Conservation (phyloP, 2,113 vertebrate genomes). For the Takifugu flavidus region DNA sequence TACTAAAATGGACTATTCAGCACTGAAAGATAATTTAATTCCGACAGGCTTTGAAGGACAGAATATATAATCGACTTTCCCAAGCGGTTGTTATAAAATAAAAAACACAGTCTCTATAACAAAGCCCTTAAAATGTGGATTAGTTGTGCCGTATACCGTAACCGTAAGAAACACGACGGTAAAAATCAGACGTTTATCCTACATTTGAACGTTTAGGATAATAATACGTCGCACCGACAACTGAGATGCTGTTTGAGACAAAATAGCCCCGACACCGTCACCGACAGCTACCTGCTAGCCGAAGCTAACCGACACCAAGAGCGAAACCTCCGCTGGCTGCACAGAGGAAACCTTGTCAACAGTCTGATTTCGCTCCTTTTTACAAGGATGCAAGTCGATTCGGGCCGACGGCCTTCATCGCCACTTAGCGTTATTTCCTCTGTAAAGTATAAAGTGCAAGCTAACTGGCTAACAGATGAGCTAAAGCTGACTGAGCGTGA, state of each 20-base stretch:
- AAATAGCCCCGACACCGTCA: conserved; percentile 22
- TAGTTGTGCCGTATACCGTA: neutral
- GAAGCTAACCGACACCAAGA: conserved; percentile 35
- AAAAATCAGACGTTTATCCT: too few species aligned
- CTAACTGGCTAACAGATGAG: conserved; percentile 44
- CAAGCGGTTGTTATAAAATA: too few species aligned
- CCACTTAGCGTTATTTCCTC: neutral
- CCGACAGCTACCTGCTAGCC: conserved; percentile 30
- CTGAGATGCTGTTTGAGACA: neutral
- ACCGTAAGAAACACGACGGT: too few species aligned
- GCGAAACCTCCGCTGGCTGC: conserved; percentile 18
- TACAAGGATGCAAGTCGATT: neutral
- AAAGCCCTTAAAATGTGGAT: neutral
- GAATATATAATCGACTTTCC: neutral
- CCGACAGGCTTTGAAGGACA: neutral
- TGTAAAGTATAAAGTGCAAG: conserved; percentile 10
- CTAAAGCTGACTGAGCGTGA: conserved; percentile 41
- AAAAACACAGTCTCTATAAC: too few species aligned
- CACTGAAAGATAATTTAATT: neutral
- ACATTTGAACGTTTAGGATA: too few species aligned
- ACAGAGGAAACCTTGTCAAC: conserved; percentile 33
- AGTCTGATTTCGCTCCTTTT: conserved; percentile 4
- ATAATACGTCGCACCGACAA: too few species aligned
- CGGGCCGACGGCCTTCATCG: neutral
- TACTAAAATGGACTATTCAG: neutral